Base-by-base conservation (phyloP, 2,888 invertebrate genomes). In the Electrophaes corylata region DNA sequence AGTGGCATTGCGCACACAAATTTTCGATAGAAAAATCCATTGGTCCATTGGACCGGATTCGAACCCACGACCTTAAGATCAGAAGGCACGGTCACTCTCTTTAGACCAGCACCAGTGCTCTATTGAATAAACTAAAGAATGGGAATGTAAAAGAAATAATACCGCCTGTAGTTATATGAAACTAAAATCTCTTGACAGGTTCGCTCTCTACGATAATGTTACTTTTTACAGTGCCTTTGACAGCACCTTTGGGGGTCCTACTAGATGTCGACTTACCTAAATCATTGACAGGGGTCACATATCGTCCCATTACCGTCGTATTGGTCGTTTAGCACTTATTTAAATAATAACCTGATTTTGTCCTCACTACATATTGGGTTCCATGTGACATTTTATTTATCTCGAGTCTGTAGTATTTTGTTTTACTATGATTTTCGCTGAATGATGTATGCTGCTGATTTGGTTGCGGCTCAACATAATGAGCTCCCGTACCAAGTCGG, bases 231-330 rank as follows among this genome's bases (percentile, higher is more conserved):
- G 14, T 37, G 37, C 37, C 37, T 37, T 16, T 16, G 37, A 10
- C 37, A 37, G 26, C 37, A 37, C 37, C 37, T 37, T 16, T 37
- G 37, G 16, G 26, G 26, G 10, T 10, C 10, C 10, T 23, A 35
- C 2, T n/a, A n/a, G n/a, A n/a, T 12, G 14, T 12, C 35, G 35
- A 14, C 35, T 6, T n/a, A 16, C 16, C 14, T 37, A 16, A 37
- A 37, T 37, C 37, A 37, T 37, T 37, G 37, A 16, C 37, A 37
- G 37, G 37, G 16, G 37, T 37, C 37, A 16, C 37, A 16, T 37
- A 8, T 37, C 16, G 16, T 37, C n/a, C 2, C 37, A 37, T 37
- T 16, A 37, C 37, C 37, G 37, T 16, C 16, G 16, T 37, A 37
- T 8, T 3, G 10, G 16, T 37, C 16, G 0, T 37, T 35, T 35